Conservation (phyloP, 2,888 invertebrate species). For the Ceraclea dissimilis region DNA sequence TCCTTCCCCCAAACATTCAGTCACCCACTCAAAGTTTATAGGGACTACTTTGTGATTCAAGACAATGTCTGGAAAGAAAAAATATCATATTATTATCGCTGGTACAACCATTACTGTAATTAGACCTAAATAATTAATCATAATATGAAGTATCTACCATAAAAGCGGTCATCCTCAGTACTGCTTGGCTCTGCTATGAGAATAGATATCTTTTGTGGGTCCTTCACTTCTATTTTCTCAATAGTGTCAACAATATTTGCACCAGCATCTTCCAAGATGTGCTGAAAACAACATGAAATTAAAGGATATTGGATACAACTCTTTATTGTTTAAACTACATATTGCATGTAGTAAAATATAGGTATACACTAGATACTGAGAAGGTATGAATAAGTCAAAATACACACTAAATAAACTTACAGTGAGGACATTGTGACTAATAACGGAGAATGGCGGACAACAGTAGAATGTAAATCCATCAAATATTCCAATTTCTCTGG, state of each 20-base stretch:
- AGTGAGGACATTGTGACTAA: conserved; percentile 36
- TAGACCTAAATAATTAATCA: too few relatives aligned
- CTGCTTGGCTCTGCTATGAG: conserved; percentile 40
- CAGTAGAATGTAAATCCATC: conserved; percentile 46
- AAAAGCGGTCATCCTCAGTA: conserved; percentile 40
- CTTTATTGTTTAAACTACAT: too few relatives aligned
- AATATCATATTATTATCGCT: neutral
- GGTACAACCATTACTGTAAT: too few relatives aligned
- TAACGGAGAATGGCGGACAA: conserved; percentile 42
- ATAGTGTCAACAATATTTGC: conserved; percentile 31
- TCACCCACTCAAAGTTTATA: conserved; percentile 44
- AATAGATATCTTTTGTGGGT: conserved; percentile 27
- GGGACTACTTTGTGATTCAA: conserved; percentile 39
- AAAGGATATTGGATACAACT: too few relatives aligned
- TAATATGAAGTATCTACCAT: too few relatives aligned
- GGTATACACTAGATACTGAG: too few relatives aligned
- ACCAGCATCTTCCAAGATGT: conserved; percentile 37
- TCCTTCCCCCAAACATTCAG: conserved; percentile 42
- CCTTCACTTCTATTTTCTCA: conserved; percentile 13
- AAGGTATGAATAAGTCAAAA: too few relatives aligned
- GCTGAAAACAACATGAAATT: conserved; percentile 28
- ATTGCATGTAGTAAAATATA: too few relatives aligned
- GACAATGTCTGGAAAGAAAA: conserved; percentile 36
- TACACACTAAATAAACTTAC: conserved; percentile 31
- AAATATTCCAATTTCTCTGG: conserved; percentile 38